phyloP scores from a whole-genome alignment of 2,797 vertebrate genomes.

The Phyllotis vaccarum region DNA sequence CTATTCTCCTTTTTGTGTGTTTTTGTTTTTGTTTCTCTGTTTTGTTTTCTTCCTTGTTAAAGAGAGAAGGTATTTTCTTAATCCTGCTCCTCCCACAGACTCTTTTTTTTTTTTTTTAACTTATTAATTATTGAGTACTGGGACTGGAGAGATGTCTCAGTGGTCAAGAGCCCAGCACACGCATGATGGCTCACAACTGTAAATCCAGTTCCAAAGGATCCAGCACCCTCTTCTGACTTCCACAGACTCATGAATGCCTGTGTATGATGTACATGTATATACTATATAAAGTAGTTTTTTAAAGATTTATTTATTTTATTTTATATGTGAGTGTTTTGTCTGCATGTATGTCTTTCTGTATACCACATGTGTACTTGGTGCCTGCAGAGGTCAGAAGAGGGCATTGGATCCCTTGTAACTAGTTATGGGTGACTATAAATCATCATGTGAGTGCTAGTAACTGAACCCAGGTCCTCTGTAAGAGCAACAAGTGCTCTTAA shows the following conservation, averaged over 20 bases:
- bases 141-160: background rate
- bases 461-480: background rate
- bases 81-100: background rate
- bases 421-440: too few relatives aligned
- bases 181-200: background rate
- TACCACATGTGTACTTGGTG: background rate
- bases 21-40: background rate
- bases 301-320: background rate
- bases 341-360: background rate
- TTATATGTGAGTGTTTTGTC: background rate
- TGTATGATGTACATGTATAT: background rate
- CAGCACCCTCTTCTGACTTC: background rate
- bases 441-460: background rate
- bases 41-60: background rate
- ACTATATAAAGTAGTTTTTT: background rate
- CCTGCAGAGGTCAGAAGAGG: background rate
- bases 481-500: background rate
- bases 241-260: background rate
- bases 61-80: slow-evolving; percentile 45
- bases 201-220: background rate
- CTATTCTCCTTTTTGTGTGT: too few relatives aligned
- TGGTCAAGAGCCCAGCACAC: background rate
- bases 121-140: background rate
- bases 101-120: background rate
- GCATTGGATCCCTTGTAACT: background rate